Percentiles rank a stretch among this genome's conserved stretches.
These are phyloP conservation scores for Trissolcus japonicus DNA, from an alignment of 2,888 invertebrate species.

Conservation along the genomic window DNA sequence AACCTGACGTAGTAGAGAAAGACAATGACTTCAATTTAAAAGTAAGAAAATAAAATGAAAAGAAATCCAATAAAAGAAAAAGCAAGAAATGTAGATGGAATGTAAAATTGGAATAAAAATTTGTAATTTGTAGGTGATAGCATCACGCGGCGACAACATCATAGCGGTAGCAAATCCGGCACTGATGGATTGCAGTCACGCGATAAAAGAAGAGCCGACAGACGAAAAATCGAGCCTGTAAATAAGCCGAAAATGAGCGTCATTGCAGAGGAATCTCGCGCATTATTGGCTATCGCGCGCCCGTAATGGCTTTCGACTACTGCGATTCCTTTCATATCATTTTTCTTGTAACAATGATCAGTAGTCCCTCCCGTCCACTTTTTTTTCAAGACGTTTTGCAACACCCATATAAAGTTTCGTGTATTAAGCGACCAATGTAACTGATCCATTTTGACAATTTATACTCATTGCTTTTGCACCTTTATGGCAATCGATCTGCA, in stretches of 20 bases:
- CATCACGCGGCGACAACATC: slow-evolving; percentile 90
- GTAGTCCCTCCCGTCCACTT: slow-evolving; percentile 9
- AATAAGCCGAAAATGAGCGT: slow-evolving; percentile 48
- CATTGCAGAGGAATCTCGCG: slow-evolving; percentile 14
- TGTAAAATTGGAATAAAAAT: slow-evolving; percentile 7
- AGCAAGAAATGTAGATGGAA: neutral
- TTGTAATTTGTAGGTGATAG: slow-evolving; percentile 81
- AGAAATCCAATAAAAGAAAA: no score
- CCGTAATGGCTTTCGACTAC: slow-evolving; percentile 20
- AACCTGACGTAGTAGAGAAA: slow-evolving; percentile 71
- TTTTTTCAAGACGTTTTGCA: slow-evolving; percentile 10
- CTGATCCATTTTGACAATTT: slow-evolving; percentile 3
- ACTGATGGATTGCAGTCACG: slow-evolving; percentile 77
- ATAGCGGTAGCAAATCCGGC: slow-evolving; percentile 94
- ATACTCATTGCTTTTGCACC: neutral
- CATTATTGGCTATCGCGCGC: slow-evolving; percentile 32
- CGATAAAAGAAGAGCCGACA: slow-evolving; percentile 73
- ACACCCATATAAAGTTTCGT: slow-evolving; percentile 1
- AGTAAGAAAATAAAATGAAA: slow-evolving; percentile 59
- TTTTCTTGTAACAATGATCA: slow-evolving; percentile 4
- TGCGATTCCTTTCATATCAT: slow-evolving; percentile 36
- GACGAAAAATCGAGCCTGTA: slow-evolving; percentile 73
- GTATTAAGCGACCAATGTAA: neutral
- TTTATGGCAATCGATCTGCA: no score
- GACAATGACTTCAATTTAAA: slow-evolving; percentile 74